Percentiles rank a stretch among this genome's conserved stretches.
Conservation (phyloP, 1,140 invertebrate species). For the Drosophila kepulauana region DNA sequence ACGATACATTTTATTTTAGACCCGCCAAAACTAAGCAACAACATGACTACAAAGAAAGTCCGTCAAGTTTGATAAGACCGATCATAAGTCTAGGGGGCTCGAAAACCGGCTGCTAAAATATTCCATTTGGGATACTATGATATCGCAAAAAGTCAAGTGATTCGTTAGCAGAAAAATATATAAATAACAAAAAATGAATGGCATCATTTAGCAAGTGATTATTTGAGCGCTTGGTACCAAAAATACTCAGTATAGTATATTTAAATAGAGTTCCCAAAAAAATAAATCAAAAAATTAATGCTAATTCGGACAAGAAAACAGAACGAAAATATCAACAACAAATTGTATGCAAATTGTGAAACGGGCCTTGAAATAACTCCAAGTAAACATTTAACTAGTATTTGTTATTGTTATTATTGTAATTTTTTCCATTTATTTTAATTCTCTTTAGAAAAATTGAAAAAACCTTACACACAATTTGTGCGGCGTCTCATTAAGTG, state of each 20-base stretch:
- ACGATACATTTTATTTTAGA: slow-evolving; percentile 15
- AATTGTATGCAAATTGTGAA: slow-evolving; percentile 74
- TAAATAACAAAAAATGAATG: slow-evolving; percentile 32
- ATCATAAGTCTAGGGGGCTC: slow-evolving; percentile 25
- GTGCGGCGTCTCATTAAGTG: slow-evolving; percentile 51
- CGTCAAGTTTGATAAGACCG: background rate
- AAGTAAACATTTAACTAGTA: slow-evolving; percentile 30
- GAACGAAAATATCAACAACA: slow-evolving; percentile 16
- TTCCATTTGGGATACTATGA: slow-evolving; percentile 25
- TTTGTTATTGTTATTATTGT: slow-evolving; percentile 15
- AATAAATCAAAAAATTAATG: slow-evolving; percentile 42
- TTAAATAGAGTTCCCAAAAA: slow-evolving; percentile 59
- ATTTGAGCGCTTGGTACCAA: slow-evolving; percentile 61
- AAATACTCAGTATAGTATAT: slow-evolving; percentile 56
- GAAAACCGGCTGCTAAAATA: slow-evolving; percentile 35
- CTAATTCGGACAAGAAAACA: slow-evolving; percentile 52
- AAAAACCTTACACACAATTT: slow-evolving; percentile 36
- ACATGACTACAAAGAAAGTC: slow-evolving; percentile 19
- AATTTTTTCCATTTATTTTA: slow-evolving; percentile 24
- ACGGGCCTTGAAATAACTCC: slow-evolving; percentile 54
- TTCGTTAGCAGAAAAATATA: slow-evolving; percentile 54
- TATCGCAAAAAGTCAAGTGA: slow-evolving; percentile 57
- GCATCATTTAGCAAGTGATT: slow-evolving; percentile 74
- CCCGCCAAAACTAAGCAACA: slow-evolving; percentile 19
- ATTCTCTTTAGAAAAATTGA: slow-evolving; percentile 33